Base-by-base conservation (phyloP, 2,797 vertebrate genomes). In the Sciurus carolinensis region DNA sequence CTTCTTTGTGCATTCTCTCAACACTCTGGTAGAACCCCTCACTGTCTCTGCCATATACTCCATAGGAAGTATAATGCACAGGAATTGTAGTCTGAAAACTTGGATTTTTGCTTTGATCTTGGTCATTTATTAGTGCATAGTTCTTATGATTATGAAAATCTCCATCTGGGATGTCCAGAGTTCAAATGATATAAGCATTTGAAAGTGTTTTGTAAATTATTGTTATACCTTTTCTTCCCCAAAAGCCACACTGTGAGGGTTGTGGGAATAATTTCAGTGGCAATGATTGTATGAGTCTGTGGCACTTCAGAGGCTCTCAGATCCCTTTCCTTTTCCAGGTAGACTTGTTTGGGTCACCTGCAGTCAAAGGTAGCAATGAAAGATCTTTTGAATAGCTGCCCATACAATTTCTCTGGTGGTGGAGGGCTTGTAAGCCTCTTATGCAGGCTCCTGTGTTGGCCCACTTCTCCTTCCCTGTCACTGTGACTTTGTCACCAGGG, bases 161-260 rank as follows among this genome's bases (percentile, higher is more conserved):
- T 83, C 72, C 72, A 59, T 91, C 47, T 72, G 57, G 59, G 91
- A 76, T 81, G 47, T 87, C 42, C 57, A 28, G 83, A 92, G 33
- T 54, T 81, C 57, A 57, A 80, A 59, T 94, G 79, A 89, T 17
- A 72, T 47, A 69, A 95, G 91, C 54, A 22, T 86, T 92, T 92
- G 75, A 66, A 87, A 95, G 52, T n/a, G 36, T 75, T 84, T 94
- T 76, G 44, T 76, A 90, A 94, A 94, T 95, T 90, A 92, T 39
- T 82, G n/a, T 94, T 73, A 69, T 18, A 91, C 47, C 42, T 30
- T 77, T 75, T 73, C 62, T 96, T 82, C 80, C 69, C 44, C 66
- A 72, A 64, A 94, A 88, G 71, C 36, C 76, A 47, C 82, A 69
- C 24, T 28, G 50, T 82, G 90, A 92, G 71, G 57, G 47, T 30